These are phyloP conservation scores for Holacanthella duospinosa DNA, from an alignment of 2,888 invertebrate species.

Conservation along the genomic window DNA sequence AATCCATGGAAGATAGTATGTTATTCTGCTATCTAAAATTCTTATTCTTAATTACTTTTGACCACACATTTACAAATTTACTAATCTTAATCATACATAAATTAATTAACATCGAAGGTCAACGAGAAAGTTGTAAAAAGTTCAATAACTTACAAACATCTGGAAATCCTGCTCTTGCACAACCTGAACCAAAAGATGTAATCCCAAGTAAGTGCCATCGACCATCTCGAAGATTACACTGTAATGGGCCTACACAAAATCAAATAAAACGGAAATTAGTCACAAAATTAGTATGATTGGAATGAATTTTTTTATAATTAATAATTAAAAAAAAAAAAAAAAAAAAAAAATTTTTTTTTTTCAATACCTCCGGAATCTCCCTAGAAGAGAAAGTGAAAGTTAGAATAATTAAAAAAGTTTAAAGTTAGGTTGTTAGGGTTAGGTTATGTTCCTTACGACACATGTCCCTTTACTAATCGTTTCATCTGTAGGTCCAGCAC, in stretches of 20 bases:
- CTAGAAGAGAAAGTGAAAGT: constrained; percentile 43
- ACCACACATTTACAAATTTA: background rate
- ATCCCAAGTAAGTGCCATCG: constrained; percentile 80
- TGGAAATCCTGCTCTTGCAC: constrained; percentile 75
- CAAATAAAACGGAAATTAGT: background rate
- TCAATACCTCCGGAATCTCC: constrained; percentile 62
- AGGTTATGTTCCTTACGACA: too few relatives aligned
- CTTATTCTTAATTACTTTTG: constrained; percentile 67
- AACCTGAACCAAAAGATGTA: constrained; percentile 85
- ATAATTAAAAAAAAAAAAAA: too few relatives aligned
- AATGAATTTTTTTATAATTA: too few relatives aligned
- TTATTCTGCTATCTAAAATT: constrained; percentile 61
- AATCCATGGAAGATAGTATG: constrained; percentile 78
- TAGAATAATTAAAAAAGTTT: constrained; percentile 1
- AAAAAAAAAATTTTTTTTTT: background rate
- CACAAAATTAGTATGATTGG: background rate
- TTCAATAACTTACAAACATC: constrained; percentile 46
- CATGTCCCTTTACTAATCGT: constrained; percentile 66
- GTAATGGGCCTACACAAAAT: constrained; percentile 57
- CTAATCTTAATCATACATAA: background rate
- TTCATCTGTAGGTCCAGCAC: constrained; percentile 77
- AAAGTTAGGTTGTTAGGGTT: too few relatives aligned
- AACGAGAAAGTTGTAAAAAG: too few relatives aligned
- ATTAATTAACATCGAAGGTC: background rate
- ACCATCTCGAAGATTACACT: constrained; percentile 65